Percentiles rank a stretch among this genome's conserved stretches.
phyloP scores from a whole-genome alignment of 2,113 vertebrate species.

The Hassar affinis region DNA sequence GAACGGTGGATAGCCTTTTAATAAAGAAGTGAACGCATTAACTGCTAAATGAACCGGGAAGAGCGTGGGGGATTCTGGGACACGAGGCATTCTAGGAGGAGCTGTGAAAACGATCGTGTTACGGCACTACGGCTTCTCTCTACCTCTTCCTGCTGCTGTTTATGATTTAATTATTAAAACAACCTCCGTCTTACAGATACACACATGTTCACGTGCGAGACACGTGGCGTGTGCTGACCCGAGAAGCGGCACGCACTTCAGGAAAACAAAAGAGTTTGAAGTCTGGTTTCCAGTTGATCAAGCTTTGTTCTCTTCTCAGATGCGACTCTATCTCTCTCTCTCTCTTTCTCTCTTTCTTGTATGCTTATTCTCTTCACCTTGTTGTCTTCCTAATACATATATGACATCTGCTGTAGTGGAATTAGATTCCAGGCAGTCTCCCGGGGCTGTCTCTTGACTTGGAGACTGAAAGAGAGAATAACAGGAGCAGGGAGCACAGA shows the following conservation, averaged over 20 bases:
- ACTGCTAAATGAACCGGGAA: constrained; percentile 41
- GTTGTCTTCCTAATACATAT: constrained; percentile 10
- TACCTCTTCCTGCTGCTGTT: constrained; percentile 24
- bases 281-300: constrained; percentile 12
- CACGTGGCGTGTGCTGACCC: neutral
- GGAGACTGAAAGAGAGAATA: neutral
- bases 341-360: neutral
- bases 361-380: constrained; percentile 1
- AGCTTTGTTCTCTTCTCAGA: constrained; percentile 32
- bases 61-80: constrained; percentile 9
- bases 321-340: neutral
- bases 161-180: constrained; percentile 9
- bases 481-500: constrained; percentile 8
- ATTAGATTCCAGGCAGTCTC: constrained; percentile 67
- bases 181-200: neutral
- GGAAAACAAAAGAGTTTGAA: constrained; percentile 29
- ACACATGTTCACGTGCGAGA: constrained; percentile 3
- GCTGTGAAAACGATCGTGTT: constrained; percentile 8
- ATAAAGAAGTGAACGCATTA: constrained; percentile 55
- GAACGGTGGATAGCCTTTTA: constrained; percentile 52
- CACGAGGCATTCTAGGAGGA: neutral
- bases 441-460: constrained; percentile 60
- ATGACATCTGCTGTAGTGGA: constrained; percentile 72
- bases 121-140: neutral
- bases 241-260: constrained; percentile 20